Evolutionary conservation across 2,888 invertebrate species (phyloP).

Genomic region (Camptogramma bilineatum): DNA sequence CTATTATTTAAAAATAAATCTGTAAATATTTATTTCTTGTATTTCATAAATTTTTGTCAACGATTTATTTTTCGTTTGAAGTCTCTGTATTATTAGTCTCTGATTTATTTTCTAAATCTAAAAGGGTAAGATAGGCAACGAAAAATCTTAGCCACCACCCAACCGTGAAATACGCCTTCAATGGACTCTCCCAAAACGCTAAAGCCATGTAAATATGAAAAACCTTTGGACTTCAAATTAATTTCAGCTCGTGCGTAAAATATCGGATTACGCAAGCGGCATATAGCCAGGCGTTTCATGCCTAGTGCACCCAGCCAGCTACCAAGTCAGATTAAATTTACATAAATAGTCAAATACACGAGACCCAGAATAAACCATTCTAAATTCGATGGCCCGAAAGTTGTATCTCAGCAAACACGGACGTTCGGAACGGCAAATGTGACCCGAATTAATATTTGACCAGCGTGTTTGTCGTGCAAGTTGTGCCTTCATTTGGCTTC

Average conservation of each 20-base stretch:
- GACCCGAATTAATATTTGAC: slow-evolving; percentile 84
- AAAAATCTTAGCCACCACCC: slow-evolving; percentile 26
- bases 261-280: slow-evolving; percentile 54
- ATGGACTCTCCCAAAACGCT: slow-evolving; percentile 31
- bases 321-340: slow-evolving; percentile 74
- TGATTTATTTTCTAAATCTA: slow-evolving; percentile 13
- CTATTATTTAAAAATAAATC: no score
- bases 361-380: slow-evolving; percentile 75
- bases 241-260: slow-evolving; percentile 57
- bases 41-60: no score
- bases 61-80: no score
- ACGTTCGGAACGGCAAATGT: slow-evolving; percentile 75
- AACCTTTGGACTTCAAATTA: slow-evolving; percentile 51
- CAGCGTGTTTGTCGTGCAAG: slow-evolving; percentile 63
- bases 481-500: slow-evolving; percentile 71
- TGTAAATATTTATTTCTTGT: no score
- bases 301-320: slow-evolving; percentile 50
- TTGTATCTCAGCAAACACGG: slow-evolving; percentile 79
- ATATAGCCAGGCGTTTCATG: slow-evolving; percentile 43
- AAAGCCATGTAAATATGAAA: slow-evolving; percentile 43
- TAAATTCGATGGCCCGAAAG: slow-evolving; percentile 78
- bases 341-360: slow-evolving; percentile 78
- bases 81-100: no score
- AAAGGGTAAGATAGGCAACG: slow-evolving; percentile 18
- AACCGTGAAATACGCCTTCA: slow-evolving; percentile 43